Conservation (phyloP, 2,113 vertebrate genomes). For the Thunnus thynnus region DNA sequence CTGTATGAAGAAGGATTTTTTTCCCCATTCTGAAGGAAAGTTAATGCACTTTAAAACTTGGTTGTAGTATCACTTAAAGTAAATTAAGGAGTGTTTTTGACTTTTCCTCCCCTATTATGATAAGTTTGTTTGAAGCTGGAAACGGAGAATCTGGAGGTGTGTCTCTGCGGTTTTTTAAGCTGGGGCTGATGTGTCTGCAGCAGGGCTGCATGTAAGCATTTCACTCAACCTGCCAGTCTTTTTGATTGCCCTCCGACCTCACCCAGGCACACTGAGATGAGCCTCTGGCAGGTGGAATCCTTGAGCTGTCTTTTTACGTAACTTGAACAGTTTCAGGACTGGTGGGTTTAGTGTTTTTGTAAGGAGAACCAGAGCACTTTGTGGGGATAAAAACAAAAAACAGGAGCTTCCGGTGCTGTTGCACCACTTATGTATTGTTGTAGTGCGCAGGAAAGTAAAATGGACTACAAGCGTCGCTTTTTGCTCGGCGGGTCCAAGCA, state of each 20-base stretch:
- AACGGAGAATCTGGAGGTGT: conserved; percentile 56
- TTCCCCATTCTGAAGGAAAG: conserved; percentile 72
- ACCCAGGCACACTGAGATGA: conserved; percentile 89
- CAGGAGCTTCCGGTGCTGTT: conserved; percentile 72
- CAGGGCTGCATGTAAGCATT: conserved; percentile 86
- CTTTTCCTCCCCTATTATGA: conserved; percentile 58
- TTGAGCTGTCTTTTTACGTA: conserved; percentile 88
- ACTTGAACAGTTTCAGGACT: conserved; percentile 74
- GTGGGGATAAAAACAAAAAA: conserved; percentile 42
- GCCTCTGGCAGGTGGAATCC: conserved; percentile 88
- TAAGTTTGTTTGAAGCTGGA: conserved; percentile 59
- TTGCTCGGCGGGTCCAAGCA: conserved; percentile 99
- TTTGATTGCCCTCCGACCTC: conserved; percentile 62
- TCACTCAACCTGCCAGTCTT: conserved; percentile 74
- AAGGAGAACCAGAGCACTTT: conserved; percentile 52
- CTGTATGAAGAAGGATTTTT: conserved; percentile 63
- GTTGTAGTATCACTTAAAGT: conserved; percentile 49
- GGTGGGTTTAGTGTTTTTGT: conserved; percentile 74
- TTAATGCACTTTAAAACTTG: conserved; percentile 76
- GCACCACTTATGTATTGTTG: conserved; percentile 97
- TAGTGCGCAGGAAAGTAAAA: conserved; percentile 98
- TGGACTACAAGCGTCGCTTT: conserved; percentile 99
- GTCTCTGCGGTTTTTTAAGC: conserved; percentile 47
- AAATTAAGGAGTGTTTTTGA: conserved; percentile 33
- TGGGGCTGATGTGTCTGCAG: conserved; percentile 80